Percentiles rank a stretch among this genome's conserved stretches.
phyloP scores from a whole-genome alignment of 2,797 vertebrate genomes.

The Cyprinella venusta region DNA sequence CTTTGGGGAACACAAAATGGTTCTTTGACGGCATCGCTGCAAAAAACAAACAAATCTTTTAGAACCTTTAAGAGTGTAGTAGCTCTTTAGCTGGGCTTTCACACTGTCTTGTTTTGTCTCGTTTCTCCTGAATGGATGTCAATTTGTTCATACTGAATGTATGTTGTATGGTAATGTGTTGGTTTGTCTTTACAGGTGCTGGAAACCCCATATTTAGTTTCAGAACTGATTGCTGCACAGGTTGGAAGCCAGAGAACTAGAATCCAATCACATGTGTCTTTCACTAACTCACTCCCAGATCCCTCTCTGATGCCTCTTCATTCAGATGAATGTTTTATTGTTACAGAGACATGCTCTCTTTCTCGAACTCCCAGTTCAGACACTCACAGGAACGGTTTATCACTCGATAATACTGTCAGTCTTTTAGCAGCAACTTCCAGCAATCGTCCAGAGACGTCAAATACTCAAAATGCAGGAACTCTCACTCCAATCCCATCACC shows the following conservation, averaged over 20 bases:
- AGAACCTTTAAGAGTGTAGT: neutral
- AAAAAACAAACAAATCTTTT: neutral
- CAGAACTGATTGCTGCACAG: conserved; percentile 70
- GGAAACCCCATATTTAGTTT: conserved; percentile 76
- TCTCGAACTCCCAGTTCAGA: conserved; percentile 33
- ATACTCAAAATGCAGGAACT: neutral
- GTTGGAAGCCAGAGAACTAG: conserved; percentile 61
- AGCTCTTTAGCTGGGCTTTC: neutral
- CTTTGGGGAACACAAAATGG: neutral
- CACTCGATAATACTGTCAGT: neutral
- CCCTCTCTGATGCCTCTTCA: conserved; percentile 58
- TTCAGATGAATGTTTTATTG: conserved; percentile 30
- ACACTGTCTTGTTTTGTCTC: neutral
- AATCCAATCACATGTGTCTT: conserved; percentile 50
- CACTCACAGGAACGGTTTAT: neutral
- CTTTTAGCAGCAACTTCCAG: neutral
- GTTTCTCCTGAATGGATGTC: neutral
- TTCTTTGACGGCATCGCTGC: neutral
- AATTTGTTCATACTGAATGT: neutral
- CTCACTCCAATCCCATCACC: neutral
- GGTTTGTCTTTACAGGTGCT: conserved; percentile 83
- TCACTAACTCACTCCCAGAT: conserved; percentile 63
- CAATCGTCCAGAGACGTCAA: neutral
- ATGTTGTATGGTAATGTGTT: conserved; percentile 61
- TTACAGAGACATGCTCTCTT: conserved; percentile 16